These are phyloP conservation scores for Subanguina moxae DNA, from an alignment of 1,140 invertebrate species.

Conservation along the genomic window DNA sequence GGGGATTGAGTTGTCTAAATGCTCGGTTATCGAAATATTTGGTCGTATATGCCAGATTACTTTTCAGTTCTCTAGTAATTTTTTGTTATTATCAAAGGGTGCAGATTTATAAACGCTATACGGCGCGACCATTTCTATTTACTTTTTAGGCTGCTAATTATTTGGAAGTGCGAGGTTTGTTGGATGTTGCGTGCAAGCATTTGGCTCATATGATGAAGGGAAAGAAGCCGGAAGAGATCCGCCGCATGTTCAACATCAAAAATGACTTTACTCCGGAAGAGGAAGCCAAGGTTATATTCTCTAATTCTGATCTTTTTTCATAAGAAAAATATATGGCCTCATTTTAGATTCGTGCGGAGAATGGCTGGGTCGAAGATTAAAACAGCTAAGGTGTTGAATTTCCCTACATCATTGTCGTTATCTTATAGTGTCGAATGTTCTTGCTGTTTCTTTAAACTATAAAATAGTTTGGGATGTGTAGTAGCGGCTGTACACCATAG, in stretches of 20 bases:
- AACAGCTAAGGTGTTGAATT: too few relatives aligned
- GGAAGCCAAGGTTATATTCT: constrained; percentile 29
- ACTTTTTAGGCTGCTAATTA: constrained; percentile 82
- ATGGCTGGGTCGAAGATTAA: constrained; percentile 1
- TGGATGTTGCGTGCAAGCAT: constrained; percentile 97
- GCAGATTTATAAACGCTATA: too few relatives aligned
- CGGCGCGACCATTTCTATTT: neutral
- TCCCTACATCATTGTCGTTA: too few relatives aligned
- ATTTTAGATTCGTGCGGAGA: constrained; percentile 5
- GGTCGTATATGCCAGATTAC: too few relatives aligned
- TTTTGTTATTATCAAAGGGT: too few relatives aligned
- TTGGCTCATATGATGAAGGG: constrained; percentile 99
- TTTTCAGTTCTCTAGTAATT: too few relatives aligned
- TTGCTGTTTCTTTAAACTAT: too few relatives aligned
- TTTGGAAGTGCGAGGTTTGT: constrained; percentile 87
- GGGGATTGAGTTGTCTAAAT: too few relatives aligned
- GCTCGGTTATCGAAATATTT: too few relatives aligned
- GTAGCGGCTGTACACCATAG: too few relatives aligned
- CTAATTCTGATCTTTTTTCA: neutral
- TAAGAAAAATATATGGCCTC: neutral
- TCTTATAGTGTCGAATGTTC: too few relatives aligned
- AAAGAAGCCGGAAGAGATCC: constrained; percentile 93
- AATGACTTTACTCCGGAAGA: constrained; percentile 91
- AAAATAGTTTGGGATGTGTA: too few relatives aligned
- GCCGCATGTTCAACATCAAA: constrained; percentile 98